Evolutionary conservation across 2,888 invertebrate species (phyloP).

Genomic region (Aromia moschata): DNA sequence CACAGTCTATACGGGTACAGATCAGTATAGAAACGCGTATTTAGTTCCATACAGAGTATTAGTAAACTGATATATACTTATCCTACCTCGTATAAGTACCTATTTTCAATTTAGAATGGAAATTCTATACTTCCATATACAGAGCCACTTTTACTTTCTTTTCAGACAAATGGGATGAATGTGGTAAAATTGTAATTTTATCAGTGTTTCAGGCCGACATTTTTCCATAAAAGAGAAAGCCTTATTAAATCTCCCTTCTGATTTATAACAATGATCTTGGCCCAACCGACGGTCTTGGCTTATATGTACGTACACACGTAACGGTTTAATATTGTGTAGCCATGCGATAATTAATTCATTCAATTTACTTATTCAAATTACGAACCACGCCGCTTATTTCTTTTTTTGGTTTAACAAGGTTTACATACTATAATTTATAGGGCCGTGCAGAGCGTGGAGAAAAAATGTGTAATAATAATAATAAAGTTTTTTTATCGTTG

Average conservation of each 20-base stretch:
- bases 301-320: background rate
- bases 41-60: no score
- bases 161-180: no score
- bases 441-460: background rate
- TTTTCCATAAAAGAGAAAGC: no score
- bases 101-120: no score
- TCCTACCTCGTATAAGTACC: no score
- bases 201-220: no score
- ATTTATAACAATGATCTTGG: background rate
- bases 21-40: no score
- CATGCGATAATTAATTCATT: slow-evolving; percentile 2
- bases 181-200: no score
- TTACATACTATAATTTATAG: background rate
- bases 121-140: no score
- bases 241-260: background rate
- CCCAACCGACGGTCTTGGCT: background rate
- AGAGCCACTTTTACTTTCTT: no score
- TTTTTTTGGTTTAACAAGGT: background rate
- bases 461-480: background rate
- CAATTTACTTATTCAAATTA: slow-evolving; percentile 1
- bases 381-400: background rate
- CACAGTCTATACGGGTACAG: no score
- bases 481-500: background rate
- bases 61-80: no score
- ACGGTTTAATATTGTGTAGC: background rate